Base-by-base conservation (phyloP, 2,113 vertebrate species). In the Eurypyga helias region DNA sequence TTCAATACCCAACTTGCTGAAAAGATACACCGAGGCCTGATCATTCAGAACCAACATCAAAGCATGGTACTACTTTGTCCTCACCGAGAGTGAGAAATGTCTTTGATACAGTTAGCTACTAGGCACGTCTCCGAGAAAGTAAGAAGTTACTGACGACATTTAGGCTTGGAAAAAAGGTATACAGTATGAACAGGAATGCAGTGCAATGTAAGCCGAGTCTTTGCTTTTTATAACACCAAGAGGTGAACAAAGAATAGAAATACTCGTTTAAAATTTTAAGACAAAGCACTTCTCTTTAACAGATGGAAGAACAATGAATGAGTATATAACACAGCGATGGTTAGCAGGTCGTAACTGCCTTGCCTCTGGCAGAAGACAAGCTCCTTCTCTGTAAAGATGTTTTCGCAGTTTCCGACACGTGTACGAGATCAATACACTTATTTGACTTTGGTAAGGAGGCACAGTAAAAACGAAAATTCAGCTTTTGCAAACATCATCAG, bases 401-500 rank as follows among this genome's bases (percentile, higher is more conserved):
- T 81, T 88, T 82, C 75, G 38, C 45, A 62, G 33, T 84, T 93
- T 93, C 62, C 93, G 83, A 93, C 51, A 90, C 5, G 4, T 21
- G 48, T 73, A 86, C 29, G 70, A 94, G 57, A 66, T 46, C 64
- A 95, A 75, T 17, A 78, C 24, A 92, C 84, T 82, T 87, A 92
- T 92, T 94, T 71, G 60, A 67, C 38, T 92, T 94, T 91, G 46
- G 46, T n/a, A 94, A 61, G 49, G 62, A 93, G 67, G 71, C 80
- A 96, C n/a, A 93, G 60, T 87, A 79, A 89, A 89, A 95, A 75
- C 8, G 29, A 87, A 83, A 97, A 90, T 23, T 58, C 94, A 96
- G 77, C 75, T 72, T 95, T 97, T 97, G 96, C 81, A 97, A 97
- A 94, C 95, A 97, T 97, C 94, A 96, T 93, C 89, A 97, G 96